Percentiles rank a stretch among this genome's conserved stretches.
Conservation (phyloP, 2,888 invertebrate species). For the Argyra leucocephala region DNA sequence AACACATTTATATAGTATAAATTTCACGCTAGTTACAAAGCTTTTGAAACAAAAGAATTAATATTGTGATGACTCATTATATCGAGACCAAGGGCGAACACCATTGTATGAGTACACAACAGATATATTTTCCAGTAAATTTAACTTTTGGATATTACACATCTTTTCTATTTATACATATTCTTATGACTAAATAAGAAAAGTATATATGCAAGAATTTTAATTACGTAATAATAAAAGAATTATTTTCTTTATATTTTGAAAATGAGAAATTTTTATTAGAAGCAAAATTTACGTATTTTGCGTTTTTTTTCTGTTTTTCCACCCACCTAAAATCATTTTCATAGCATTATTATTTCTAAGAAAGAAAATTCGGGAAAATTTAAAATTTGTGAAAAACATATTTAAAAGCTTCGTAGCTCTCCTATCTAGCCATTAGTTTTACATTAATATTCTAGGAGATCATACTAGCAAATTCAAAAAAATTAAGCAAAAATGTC, state of each 20-base stretch:
- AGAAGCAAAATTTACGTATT: neutral
- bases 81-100: neutral
- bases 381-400: neutral
- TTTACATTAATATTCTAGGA: neutral
- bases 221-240: neutral
- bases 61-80: neutral
- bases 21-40: too few relatives aligned
- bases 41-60: neutral
- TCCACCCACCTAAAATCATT: neutral
- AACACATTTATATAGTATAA: too few relatives aligned
- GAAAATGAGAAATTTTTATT: neutral
- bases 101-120: neutral
- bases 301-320: neutral
- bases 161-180: neutral
- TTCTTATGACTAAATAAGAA: neutral
- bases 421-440: neutral
- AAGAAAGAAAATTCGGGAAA: slow-evolving; percentile 3
- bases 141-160: neutral
- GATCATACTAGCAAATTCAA: slow-evolving; percentile 7
- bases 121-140: neutral
- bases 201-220: neutral
- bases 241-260: neutral
- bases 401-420: slow-evolving; percentile 4
- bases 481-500: slow-evolving; percentile 56
- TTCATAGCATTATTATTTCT: neutral